A percentile compares a stretch with the other conserved stretches of the same genome.
Conservation (phyloP, 2,888 invertebrate genomes). For the Dimorphilus gyrociliatus region DNA sequence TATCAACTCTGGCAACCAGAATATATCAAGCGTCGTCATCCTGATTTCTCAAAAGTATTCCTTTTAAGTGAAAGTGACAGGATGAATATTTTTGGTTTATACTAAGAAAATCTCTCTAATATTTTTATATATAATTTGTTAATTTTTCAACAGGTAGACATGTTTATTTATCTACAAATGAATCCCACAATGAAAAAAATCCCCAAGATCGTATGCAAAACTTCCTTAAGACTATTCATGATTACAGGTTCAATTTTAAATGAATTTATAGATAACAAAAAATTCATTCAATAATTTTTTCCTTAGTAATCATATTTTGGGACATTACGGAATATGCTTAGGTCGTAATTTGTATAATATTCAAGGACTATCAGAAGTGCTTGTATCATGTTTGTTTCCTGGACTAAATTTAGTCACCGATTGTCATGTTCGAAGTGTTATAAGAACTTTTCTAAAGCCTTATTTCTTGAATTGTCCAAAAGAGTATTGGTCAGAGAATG, state of each 20-base stretch:
- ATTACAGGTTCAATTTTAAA: too few relatives aligned
- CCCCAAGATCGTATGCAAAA: conserved; percentile 67
- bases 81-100: conserved; percentile 29
- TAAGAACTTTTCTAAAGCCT: conserved; percentile 63
- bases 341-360: too few relatives aligned
- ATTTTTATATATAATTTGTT: neutral
- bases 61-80: conserved; percentile 59
- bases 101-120: neutral
- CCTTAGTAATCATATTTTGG: too few relatives aligned
- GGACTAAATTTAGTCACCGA: too few relatives aligned
- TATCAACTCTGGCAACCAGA: conserved; percentile 61
- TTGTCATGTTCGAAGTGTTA: too few relatives aligned
- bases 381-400: too few relatives aligned
- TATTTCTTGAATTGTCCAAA: conserved; percentile 71
- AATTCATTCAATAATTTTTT: too few relatives aligned
- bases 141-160: conserved; percentile 1
- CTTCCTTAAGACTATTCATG: conserved; percentile 59
- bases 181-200: conserved; percentile 17
- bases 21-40: conserved; percentile 41
- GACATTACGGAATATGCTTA: too few relatives aligned
- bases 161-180: conserved; percentile 8
- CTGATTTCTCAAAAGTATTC: conserved; percentile 52
- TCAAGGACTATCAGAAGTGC: too few relatives aligned
- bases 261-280: too few relatives aligned
- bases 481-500: conserved; percentile 55